These are phyloP conservation scores for Rana temporaria DNA, from an alignment of 2,113 vertebrate species.

Conservation along the genomic window DNA sequence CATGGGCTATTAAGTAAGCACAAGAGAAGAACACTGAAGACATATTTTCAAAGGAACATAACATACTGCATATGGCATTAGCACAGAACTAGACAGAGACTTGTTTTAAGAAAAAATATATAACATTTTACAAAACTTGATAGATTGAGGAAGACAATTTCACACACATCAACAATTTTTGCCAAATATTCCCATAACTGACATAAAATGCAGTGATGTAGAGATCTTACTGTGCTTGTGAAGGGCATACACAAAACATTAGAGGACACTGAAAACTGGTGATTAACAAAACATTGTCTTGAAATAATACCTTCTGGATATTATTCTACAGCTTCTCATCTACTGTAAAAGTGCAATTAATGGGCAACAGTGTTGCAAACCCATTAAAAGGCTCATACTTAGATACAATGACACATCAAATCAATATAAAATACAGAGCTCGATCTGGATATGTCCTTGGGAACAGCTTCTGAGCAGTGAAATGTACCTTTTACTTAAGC, in stretches of 20 bases:
- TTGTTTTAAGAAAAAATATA: conserved; percentile 6
- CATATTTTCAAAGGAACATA: not conserved
- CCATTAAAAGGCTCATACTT: conserved; percentile 32
- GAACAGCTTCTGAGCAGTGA: not conserved
- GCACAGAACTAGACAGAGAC: conserved; percentile 18
- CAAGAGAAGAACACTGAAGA: not conserved
- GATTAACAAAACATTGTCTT: conserved; percentile 36
- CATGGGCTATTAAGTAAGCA: conserved; percentile 2
- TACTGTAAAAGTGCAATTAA: conserved; percentile 36
- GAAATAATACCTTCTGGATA: conserved; percentile 41
- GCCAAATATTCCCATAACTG: conserved; percentile 23
- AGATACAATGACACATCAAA: conserved; percentile 30
- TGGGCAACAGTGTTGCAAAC: conserved; percentile 30
- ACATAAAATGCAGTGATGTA: conserved; percentile 42
- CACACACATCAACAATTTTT: conserved; percentile 46
- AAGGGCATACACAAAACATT: conserved; percentile 25
- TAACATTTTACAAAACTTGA: conserved; percentile 24
- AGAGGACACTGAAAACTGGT: conserved; percentile 39
- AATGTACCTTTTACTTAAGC: not conserved
- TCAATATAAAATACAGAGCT: conserved; percentile 37
- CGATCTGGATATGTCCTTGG: not conserved
- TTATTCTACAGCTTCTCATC: conserved; percentile 33
- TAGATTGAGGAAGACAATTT: conserved; percentile 3
- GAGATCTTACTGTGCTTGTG: conserved; percentile 26
- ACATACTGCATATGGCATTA: conserved; percentile 15